These are phyloP conservation scores for Eulemur coronatus DNA, from an alignment of 2,797 vertebrate species.

Conservation along the genomic window DNA sequence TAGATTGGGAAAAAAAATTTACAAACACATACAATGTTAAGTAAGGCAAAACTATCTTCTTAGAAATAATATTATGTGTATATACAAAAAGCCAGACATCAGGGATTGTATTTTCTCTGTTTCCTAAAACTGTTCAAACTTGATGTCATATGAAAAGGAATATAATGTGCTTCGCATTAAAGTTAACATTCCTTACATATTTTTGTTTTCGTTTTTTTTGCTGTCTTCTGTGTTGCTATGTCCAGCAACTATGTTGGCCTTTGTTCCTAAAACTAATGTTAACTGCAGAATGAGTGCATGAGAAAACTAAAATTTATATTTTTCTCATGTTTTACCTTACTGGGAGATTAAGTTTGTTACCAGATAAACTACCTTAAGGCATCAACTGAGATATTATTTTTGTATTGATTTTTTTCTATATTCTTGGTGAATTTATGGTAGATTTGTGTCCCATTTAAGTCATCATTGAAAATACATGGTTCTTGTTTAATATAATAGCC, in stretches of 20 bases:
- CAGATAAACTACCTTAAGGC: background rate
- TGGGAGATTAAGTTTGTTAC: background rate
- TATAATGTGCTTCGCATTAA: background rate
- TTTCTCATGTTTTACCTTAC: background rate
- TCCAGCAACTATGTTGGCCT: background rate
- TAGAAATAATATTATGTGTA: constrained; percentile 20
- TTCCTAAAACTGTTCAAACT: constrained; percentile 31
- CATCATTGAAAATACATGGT: background rate
- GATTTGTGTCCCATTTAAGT: background rate
- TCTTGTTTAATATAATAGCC: background rate
- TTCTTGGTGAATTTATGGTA: background rate
- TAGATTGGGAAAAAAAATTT: constrained; percentile 55
- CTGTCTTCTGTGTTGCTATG: background rate
- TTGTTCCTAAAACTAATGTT: background rate
- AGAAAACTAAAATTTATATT: background rate
- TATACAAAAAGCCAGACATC: constrained; percentile 32
- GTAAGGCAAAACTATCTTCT: constrained; percentile 34
- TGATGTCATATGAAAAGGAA: background rate
- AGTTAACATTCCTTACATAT: background rate
- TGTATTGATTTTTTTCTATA: background rate
- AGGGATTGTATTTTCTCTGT: background rate
- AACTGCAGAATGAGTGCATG: background rate
- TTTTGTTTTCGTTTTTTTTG: background rate
- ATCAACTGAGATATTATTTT: background rate
- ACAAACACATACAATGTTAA: constrained; percentile 43